phyloP scores from a whole-genome alignment of 1,140 invertebrate species.

The Brachionus asplanchnoidis region DNA sequence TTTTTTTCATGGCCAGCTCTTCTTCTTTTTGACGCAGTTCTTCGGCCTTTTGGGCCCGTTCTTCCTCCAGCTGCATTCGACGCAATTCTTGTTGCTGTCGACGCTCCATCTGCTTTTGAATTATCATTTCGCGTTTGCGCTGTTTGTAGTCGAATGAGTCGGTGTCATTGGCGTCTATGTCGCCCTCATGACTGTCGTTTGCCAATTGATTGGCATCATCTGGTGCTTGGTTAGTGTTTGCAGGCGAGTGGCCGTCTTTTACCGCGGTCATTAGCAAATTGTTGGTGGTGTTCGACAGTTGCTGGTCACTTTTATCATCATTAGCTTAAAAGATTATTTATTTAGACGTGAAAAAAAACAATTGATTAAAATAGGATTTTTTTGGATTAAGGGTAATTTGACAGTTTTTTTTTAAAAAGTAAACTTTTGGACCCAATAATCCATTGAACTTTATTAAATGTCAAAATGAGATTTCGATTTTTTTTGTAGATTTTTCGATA shows the following conservation, averaged over 20 bases:
- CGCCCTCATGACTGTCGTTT: neutral
- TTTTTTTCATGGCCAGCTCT: constrained; percentile 12
- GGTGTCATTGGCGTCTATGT: neutral
- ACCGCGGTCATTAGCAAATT: constrained; percentile 38
- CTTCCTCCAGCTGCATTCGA: constrained; percentile 14
- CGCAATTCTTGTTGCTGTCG: constrained; percentile 30
- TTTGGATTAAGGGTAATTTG: neutral
- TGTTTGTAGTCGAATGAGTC: constrained; percentile 1
- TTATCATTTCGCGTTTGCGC: constrained; percentile 33
- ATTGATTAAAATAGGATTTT: neutral
- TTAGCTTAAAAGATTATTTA: constrained; percentile 14
- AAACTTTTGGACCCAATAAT: neutral
- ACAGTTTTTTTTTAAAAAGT: neutral
- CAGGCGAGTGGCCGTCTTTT: neutral
- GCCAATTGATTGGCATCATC: neutral
- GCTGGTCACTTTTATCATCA: neutral
- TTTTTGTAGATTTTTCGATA: too few species aligned
- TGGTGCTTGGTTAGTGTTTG: neutral
- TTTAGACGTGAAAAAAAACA: neutral
- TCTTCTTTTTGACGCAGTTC: constrained; percentile 34
- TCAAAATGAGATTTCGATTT: neutral
- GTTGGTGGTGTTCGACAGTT: neutral
- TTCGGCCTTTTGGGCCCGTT: constrained; percentile 14
- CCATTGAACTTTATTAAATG: neutral
- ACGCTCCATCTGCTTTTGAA: constrained; percentile 8